phyloP scores from a whole-genome alignment of 2,888 invertebrate species.

The Chironomus tentans region DNA sequence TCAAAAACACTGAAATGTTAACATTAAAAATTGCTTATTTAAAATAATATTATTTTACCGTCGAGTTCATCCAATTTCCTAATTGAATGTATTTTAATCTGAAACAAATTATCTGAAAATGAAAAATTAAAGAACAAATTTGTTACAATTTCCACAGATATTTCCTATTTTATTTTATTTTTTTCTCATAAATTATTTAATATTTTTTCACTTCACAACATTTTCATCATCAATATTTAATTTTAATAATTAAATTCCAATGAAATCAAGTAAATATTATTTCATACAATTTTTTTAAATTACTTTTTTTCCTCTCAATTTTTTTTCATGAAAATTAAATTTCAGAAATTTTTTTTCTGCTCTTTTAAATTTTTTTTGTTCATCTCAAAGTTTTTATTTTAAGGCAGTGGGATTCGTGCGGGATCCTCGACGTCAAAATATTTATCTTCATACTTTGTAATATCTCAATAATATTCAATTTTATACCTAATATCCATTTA shows the following conservation, averaged over 20 bases:
- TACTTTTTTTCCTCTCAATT: neutral
- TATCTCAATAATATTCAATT: neutral
- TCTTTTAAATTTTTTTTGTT: neutral
- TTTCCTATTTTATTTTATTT: neutral
- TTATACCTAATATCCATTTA: no score
- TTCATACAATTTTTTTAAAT: neutral
- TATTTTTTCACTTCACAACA: slow-evolving; percentile 19
- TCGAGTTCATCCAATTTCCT: no score
- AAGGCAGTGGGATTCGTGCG: slow-evolving; percentile 23
- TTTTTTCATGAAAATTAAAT: neutral
- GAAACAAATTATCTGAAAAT: slow-evolving; percentile 1
- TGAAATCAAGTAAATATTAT: neutral
- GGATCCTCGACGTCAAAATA: neutral
- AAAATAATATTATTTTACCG: no score
- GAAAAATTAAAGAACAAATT: neutral
- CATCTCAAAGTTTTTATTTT: neutral
- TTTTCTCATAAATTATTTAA: neutral
- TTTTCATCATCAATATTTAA: slow-evolving; percentile 22
- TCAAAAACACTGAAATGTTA: no score
- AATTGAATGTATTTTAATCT: neutral
- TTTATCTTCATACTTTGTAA: neutral
- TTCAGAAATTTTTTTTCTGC: neutral
- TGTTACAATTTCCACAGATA: slow-evolving; percentile 15
- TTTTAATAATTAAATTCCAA: neutral
- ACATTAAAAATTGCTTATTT: no score